phyloP scores from a whole-genome alignment of 2,888 invertebrate species.

The Elmis aenea region DNA sequence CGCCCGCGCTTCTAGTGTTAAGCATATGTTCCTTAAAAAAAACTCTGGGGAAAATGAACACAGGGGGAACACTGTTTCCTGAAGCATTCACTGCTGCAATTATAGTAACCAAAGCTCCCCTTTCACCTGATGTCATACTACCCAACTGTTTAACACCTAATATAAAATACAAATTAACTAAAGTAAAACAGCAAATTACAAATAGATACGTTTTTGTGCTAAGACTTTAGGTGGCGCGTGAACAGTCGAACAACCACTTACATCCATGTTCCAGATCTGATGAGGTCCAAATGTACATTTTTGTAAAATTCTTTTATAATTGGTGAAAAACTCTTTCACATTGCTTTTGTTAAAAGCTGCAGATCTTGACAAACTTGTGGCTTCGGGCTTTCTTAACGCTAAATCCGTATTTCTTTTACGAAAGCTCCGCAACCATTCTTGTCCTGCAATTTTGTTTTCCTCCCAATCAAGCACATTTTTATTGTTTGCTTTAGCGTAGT shows the following conservation, averaged over 20 bases:
- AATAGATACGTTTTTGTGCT: slow-evolving; percentile 20
- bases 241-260: too few relatives aligned
- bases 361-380: slow-evolving; percentile 24
- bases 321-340: slow-evolving; percentile 25
- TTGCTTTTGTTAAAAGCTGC: slow-evolving; percentile 27
- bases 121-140: slow-evolving; percentile 22
- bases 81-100: slow-evolving; percentile 30
- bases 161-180: too few relatives aligned
- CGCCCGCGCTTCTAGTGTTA: too few relatives aligned
- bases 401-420: slow-evolving; percentile 19
- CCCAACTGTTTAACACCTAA: slow-evolving; percentile 1
- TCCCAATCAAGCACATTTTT: slow-evolving; percentile 14
- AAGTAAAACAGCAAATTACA: too few relatives aligned
- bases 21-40: neutral
- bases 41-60: slow-evolving; percentile 24
- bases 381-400: slow-evolving; percentile 27
- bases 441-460: slow-evolving; percentile 20
- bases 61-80: slow-evolving; percentile 34
- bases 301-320: slow-evolving; percentile 7
- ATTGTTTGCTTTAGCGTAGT: slow-evolving; percentile 20
- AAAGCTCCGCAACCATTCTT: slow-evolving; percentile 23
- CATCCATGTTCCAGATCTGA: slow-evolving; percentile 25
- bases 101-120: slow-evolving; percentile 36
- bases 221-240: slow-evolving; percentile 23
- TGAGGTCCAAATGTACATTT: slow-evolving; percentile 16